Percentiles rank a stretch among this genome's conserved stretches.
These are phyloP conservation scores for Crambe crambe DNA, from an alignment of 37 sponge, comb jelly and placozoan species.

Conservation along the genomic window DNA sequence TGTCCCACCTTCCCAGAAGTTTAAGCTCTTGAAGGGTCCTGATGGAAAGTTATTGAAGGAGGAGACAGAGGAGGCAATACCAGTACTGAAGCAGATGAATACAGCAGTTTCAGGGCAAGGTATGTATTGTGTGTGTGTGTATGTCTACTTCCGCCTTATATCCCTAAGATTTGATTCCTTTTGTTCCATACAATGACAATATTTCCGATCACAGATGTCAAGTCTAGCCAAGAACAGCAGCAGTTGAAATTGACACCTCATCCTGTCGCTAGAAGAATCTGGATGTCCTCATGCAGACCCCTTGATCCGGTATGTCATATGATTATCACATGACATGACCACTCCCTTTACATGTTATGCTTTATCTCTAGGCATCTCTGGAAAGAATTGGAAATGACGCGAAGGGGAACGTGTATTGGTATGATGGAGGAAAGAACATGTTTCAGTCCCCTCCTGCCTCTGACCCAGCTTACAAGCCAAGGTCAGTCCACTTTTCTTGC, in stretches of 20 bases:
- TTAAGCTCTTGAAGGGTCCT: neutral
- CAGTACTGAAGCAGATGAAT: neutral
- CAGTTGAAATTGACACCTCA: constrained; percentile 6
- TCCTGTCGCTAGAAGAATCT: constrained; percentile 32
- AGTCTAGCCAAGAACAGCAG: no score
- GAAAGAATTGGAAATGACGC: constrained; percentile 73
- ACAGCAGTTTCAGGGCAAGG: constrained; percentile 2
- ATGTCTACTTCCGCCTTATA: no score
- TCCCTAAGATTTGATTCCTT: no score
- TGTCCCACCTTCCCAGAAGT: neutral
- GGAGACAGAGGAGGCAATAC: neutral
- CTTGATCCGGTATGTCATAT: constrained; percentile 27
- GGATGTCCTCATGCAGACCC: constrained; percentile 42
- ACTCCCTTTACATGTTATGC: neutral
- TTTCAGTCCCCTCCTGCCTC: constrained; percentile 36
- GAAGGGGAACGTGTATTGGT: constrained; percentile 61
- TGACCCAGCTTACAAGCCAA: constrained; percentile 52
- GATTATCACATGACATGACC: neutral
- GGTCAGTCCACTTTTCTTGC: constrained; percentile 23
- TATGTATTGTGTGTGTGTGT: neutral
- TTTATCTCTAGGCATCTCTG: constrained; percentile 44
- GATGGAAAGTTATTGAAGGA: constrained; percentile 7
- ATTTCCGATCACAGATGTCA: no score
- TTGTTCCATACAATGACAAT: no score
- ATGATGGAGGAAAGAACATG: constrained; percentile 65